phyloP scores from a whole-genome alignment of 1,140 invertebrate species.

The Eriocheir sinensis region DNA sequence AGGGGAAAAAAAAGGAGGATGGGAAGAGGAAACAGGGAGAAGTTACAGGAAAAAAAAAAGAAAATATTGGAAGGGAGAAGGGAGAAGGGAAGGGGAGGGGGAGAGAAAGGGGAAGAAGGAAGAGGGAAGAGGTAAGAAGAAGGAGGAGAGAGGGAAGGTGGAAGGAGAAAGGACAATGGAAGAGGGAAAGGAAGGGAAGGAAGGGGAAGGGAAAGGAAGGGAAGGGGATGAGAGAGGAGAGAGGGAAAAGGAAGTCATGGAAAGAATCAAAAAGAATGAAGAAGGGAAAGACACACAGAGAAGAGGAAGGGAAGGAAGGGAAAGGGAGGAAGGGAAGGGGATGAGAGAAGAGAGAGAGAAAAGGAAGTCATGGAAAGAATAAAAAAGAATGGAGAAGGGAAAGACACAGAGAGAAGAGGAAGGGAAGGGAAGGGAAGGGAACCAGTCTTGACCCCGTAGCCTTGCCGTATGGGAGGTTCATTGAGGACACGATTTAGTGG shows the following conservation, averaged over 20 bases:
- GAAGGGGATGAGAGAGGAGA: constrained; percentile 12
- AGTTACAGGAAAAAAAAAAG: not conserved
- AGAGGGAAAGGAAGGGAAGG: not conserved
- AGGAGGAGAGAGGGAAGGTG: not conserved
- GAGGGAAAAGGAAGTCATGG: not conserved
- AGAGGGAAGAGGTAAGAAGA: not conserved
- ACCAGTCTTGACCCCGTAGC: too few species aligned
- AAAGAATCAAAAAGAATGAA: not conserved
- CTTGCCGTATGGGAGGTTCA: not conserved
- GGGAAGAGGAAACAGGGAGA: not conserved
- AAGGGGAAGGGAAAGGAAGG: not conserved
- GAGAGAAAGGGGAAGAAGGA: constrained; percentile 6
- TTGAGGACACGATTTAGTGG: too few species aligned
- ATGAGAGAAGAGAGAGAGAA: not conserved
- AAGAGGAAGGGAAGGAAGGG: not conserved
- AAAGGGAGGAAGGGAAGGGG: not conserved
- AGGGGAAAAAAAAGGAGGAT: not conserved
- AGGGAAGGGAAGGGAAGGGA: not conserved
- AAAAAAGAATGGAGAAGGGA: too few species aligned
- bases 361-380: too few species aligned
- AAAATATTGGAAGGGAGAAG: not conserved
- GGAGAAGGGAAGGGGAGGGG: too few species aligned
- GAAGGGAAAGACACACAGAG: not conserved
- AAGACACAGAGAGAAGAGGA: not conserved
- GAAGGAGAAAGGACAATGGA: not conserved